phyloP scores from a whole-genome alignment of 2,113 vertebrate genomes.

The Chinchilla lanigera region DNA sequence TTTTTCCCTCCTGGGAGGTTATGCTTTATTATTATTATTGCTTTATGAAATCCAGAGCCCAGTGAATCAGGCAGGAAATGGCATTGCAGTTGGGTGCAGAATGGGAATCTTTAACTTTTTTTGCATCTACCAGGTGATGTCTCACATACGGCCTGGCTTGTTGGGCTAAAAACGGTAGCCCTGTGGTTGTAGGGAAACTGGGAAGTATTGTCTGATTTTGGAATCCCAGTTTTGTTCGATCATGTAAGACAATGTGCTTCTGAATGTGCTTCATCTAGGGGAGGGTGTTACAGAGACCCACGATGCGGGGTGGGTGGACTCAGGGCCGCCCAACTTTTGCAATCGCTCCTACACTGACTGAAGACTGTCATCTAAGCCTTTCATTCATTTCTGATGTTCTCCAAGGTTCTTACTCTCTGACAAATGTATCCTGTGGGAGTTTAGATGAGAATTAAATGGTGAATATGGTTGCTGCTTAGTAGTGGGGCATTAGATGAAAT shows the following conservation, averaged over 20 bases:
- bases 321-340: neutral
- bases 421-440: neutral
- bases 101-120: neutral
- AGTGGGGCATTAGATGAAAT: neutral
- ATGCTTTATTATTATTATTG: neutral
- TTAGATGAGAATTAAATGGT: neutral
- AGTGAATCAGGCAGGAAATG: neutral
- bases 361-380: neutral
- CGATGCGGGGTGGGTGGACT: accelerated
- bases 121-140: neutral
- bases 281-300: neutral
- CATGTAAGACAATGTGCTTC: neutral
- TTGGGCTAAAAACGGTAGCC: neutral
- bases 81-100: neutral
- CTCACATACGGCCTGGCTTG: neutral
- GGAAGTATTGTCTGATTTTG: neutral
- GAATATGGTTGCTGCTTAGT: neutral
- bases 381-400: neutral
- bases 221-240: neutral
- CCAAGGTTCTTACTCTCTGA: neutral
- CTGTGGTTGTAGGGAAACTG: neutral
- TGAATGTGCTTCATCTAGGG: neutral
- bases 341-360: neutral
- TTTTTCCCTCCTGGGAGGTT: neutral
- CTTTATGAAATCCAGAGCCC: neutral